Conservation (phyloP, 2,113 vertebrate species). For the Chiloscyllium plagiosum region DNA sequence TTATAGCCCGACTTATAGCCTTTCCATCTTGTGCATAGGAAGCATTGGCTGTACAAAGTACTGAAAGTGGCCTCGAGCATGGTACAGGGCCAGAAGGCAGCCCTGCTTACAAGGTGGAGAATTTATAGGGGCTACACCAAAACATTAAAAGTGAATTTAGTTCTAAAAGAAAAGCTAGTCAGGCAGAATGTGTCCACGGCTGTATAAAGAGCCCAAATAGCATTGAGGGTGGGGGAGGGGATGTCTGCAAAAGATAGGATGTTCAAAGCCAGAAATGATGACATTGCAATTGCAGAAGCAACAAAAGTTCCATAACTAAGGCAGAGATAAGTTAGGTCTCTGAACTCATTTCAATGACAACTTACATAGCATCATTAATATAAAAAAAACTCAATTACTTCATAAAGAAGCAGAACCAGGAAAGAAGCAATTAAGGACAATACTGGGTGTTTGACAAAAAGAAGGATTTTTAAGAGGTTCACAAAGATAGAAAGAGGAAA, state of each 20-base stretch:
- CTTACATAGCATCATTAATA: background rate
- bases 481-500: background rate
- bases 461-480: background rate
- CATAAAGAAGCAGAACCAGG: background rate
- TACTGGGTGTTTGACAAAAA: background rate
- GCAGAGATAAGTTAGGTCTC: background rate
- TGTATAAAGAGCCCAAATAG: background rate
- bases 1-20: background rate
- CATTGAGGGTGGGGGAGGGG: background rate
- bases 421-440: background rate
- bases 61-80: background rate
- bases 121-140: background rate
- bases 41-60: background rate
- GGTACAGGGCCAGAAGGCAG: background rate
- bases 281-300: background rate
- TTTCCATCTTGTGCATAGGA: background rate
- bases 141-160: background rate
- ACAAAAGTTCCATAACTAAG: background rate
- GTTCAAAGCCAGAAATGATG: background rate
- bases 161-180: background rate
- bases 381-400: background rate
- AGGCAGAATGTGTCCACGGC: background rate
- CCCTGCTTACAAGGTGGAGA: background rate
- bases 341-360: background rate
- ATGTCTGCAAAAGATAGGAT: background rate